Evolutionary conservation across 2,888 invertebrate genomes (phyloP).

Genomic region (Dryococelus australis): DNA sequence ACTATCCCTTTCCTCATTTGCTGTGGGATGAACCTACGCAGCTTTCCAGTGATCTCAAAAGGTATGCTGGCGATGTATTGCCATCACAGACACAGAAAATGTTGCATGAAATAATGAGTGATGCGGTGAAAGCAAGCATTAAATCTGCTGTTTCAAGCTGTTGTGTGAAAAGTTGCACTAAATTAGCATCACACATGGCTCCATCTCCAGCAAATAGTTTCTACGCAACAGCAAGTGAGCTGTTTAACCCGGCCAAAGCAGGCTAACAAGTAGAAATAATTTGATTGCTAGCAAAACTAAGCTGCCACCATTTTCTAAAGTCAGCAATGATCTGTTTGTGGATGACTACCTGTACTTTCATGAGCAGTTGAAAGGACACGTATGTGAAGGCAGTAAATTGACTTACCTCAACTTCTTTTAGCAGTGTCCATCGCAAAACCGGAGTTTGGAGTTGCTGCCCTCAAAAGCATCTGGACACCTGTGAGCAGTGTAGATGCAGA

Average conservation of each 20-base stretch:
- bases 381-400: too few species aligned
- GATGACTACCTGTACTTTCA: too few species aligned
- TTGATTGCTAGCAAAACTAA: too few species aligned
- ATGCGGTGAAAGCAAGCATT: background rate
- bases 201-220: conserved; percentile 24
- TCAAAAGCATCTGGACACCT: background rate
- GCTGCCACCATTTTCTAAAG: too few species aligned
- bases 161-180: conserved; percentile 19
- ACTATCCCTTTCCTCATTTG: conserved; percentile 23
- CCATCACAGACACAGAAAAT: conserved; percentile 18
- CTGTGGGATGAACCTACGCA: conserved; percentile 12
- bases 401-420: background rate
- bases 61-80: background rate
- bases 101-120: conserved; percentile 20
- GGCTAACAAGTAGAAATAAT: conserved; percentile 18
- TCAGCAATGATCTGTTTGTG: too few species aligned
- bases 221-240: conserved; percentile 21
- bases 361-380: too few species aligned
- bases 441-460: background rate
- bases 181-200: conserved; percentile 29
- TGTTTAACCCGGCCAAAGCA: conserved; percentile 30
- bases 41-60: background rate
- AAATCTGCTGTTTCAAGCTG: background rate
- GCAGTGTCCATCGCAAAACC: background rate
- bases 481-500: background rate